Percentiles rank a stretch among this genome's conserved stretches.
These are phyloP conservation scores for Chloropsis hardwickii DNA, from an alignment of 2,113 vertebrate species.

Conservation along the genomic window DNA sequence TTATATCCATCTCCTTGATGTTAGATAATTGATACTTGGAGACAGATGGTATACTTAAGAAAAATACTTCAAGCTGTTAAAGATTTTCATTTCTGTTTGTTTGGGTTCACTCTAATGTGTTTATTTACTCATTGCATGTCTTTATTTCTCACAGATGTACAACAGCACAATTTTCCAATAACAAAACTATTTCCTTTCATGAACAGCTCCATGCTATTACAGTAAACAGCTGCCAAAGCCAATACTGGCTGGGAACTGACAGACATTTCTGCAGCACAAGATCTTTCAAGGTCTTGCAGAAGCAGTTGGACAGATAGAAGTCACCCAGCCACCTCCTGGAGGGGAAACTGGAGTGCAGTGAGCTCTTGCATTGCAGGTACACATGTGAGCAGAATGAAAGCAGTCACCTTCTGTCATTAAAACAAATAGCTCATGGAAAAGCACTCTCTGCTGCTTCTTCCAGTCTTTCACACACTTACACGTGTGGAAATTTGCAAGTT, in stretches of 20 bases:
- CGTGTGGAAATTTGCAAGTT: neutral
- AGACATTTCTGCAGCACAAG: neutral
- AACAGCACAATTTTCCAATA: neutral
- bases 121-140: neutral
- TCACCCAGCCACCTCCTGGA: neutral
- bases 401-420: neutral
- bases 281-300: neutral
- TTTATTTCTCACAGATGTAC: neutral
- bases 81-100: neutral
- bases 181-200: neutral
- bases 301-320: neutral
- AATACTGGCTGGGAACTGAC: neutral
- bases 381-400: fast-evolving
- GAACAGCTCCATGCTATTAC: neutral
- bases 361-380: neutral
- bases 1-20: neutral
- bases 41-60: neutral
- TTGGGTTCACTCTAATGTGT: neutral
- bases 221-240: neutral
- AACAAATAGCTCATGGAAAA: neutral
- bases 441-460: neutral
- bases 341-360: fast-evolving
- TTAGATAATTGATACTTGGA: neutral
- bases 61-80: neutral
- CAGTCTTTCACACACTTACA: fast-evolving